A percentile compares a stretch with the other conserved stretches of the same genome.
These are phyloP conservation scores for Geococcyx californianus DNA, from an alignment of 2,113 vertebrate species.

Conservation along the genomic window DNA sequence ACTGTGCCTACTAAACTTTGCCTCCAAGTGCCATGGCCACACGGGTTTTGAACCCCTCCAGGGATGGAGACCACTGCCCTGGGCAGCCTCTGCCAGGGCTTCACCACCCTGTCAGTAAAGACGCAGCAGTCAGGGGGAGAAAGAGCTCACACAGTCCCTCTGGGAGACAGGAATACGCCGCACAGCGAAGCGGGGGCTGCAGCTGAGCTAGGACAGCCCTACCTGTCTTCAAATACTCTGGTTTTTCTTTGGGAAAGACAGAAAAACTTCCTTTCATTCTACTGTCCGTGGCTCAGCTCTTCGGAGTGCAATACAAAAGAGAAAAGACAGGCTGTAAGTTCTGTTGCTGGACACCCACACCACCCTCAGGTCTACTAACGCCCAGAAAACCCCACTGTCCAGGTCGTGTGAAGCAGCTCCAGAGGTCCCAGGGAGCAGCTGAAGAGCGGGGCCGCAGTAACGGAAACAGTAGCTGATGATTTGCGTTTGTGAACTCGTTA, in stretches of 20 bases:
- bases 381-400: neutral
- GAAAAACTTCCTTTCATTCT: neutral
- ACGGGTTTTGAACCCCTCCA: too few relatives aligned
- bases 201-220: neutral
- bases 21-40: too few relatives aligned
- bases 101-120: too few relatives aligned
- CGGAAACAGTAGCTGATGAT: neutral
- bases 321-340: neutral
- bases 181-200: neutral
- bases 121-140: neutral
- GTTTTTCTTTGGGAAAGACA: slow-evolving; percentile 39
- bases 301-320: slow-evolving; percentile 35
- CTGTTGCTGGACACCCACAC: neutral
- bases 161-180: neutral
- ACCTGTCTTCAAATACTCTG: neutral
- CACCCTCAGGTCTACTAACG: neutral
- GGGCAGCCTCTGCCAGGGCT: too few relatives aligned
- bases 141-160: neutral
- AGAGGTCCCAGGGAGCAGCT: neutral
- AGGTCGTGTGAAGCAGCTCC: neutral
- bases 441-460: neutral
- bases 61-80: too few relatives aligned
- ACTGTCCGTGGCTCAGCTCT: neutral
- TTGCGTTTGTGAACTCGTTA: neutral
- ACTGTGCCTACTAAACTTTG: too few relatives aligned